Conservation (phyloP, 1,140 invertebrate genomes). For the Leptinotarsa defecta region DNA sequence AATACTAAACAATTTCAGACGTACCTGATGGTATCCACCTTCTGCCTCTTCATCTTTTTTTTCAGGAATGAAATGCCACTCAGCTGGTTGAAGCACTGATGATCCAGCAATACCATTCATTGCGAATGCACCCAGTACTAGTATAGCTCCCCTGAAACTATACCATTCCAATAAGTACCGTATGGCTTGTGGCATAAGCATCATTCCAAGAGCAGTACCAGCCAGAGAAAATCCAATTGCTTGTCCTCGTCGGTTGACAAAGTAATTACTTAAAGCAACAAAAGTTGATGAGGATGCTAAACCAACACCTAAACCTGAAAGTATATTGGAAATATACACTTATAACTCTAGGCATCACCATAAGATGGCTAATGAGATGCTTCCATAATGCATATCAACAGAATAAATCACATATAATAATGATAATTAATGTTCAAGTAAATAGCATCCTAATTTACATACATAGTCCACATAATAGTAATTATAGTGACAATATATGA, state of each 20-base stretch:
- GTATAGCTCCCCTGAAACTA: conserved; percentile 68
- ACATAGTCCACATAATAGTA: too few species aligned
- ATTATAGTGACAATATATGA: too few species aligned
- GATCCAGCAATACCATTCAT: conserved; percentile 70
- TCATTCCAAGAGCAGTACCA: conserved; percentile 74
- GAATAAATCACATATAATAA: too few species aligned
- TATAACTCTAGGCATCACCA: too few species aligned
- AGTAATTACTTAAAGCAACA: conserved; percentile 75
- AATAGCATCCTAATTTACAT: too few species aligned
- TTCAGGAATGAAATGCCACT: conserved; percentile 67
- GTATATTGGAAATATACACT: conserved; percentile 9
- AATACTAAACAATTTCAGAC: not conserved
- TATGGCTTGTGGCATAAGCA: conserved; percentile 75
- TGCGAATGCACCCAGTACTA: conserved; percentile 68
- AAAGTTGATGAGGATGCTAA: conserved; percentile 72
- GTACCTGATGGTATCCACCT: conserved; percentile 55
- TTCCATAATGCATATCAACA: too few species aligned
- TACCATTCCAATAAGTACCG: conserved; percentile 64
- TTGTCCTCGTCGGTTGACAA: conserved; percentile 73
- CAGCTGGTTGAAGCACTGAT: conserved; percentile 68
- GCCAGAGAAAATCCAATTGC: conserved; percentile 77
- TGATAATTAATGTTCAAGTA: too few species aligned
- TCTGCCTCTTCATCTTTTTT: conserved; percentile 59
- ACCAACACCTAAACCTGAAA: conserved; percentile 71
- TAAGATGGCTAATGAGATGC: too few species aligned